Conservation (phyloP, 1,140 invertebrate genomes). For the Hycleus cichorii region DNA sequence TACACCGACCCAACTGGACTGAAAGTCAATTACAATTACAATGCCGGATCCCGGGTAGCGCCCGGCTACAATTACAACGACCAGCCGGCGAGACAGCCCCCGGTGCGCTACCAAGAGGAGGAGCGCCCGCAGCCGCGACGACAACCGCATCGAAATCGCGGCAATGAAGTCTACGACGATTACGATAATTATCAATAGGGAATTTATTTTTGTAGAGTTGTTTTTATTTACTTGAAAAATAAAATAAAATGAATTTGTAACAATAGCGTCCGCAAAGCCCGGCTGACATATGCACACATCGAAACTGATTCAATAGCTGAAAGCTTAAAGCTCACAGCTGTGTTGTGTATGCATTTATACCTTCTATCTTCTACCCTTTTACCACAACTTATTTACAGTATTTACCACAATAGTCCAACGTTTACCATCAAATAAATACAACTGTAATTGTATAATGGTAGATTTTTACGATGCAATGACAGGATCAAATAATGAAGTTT, state of each 20-base stretch:
- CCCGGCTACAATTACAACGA: constrained; percentile 28
- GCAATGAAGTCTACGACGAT: constrained; percentile 6
- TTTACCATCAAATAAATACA: too few relatives aligned
- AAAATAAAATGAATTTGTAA: too few relatives aligned
- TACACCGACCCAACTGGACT: constrained; percentile 40
- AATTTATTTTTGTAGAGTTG: neutral
- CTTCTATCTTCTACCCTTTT: constrained; percentile 20
- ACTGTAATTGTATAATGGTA: constrained; percentile 15
- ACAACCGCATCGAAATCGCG: neutral
- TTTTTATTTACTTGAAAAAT: neutral
- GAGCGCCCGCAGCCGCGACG: neutral
- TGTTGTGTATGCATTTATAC: neutral
- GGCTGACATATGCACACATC: constrained; percentile 32
- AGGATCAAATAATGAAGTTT: constrained; percentile 41
- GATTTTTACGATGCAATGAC: constrained; percentile 12
- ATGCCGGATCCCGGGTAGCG: constrained; percentile 31
- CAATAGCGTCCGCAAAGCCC: constrained; percentile 17
- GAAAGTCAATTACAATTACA: constrained; percentile 40
- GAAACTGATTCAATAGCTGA: constrained; percentile 20
- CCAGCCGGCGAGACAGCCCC: neutral
- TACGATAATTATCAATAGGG: neutral
- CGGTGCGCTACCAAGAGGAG: neutral
- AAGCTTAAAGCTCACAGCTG: constrained; percentile 30
- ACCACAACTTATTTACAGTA: constrained; percentile 4
- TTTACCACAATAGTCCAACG: too few relatives aligned